These are phyloP conservation scores for Callopanchax toddi DNA, from an alignment of 2,113 vertebrate species.

Conservation along the genomic window DNA sequence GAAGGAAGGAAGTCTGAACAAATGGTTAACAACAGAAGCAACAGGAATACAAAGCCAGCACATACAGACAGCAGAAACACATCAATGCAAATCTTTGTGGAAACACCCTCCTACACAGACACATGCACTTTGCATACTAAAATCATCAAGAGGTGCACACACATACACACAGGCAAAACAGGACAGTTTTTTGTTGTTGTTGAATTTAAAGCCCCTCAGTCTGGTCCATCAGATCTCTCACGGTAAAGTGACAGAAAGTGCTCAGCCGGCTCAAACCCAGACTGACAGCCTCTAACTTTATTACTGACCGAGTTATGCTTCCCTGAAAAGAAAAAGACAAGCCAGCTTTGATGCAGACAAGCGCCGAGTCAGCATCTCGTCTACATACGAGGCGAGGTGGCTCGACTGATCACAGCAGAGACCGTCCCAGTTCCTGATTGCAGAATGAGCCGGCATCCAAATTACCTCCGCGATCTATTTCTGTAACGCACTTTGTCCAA, in stretches of 20 bases:
- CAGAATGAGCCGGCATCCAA: constrained; percentile 61
- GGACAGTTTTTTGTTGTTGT: constrained; percentile 32
- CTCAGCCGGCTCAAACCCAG: constrained; percentile 68
- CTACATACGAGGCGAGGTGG: constrained; percentile 55
- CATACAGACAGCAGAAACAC: constrained; percentile 18
- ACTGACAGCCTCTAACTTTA: constrained; percentile 77
- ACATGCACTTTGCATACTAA: constrained; percentile 34
- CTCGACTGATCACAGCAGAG: constrained; percentile 65
- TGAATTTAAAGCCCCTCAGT: constrained; percentile 59
- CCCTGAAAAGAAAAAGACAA: constrained; percentile 54
- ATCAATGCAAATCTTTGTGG: constrained; percentile 42
- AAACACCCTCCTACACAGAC: constrained; percentile 25
- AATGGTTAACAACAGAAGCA: constrained; percentile 24
- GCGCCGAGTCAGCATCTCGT: constrained; percentile 68
- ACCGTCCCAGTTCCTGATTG: constrained; percentile 50
- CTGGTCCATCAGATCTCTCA: constrained; percentile 62
- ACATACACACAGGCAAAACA: constrained; percentile 16
- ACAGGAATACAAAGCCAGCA: constrained; percentile 28
- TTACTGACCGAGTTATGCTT: constrained; percentile 76
- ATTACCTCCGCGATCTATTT: constrained; percentile 67
- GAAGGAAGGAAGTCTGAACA: constrained; percentile 37
- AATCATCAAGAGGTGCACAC: constrained; percentile 44
- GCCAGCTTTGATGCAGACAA: constrained; percentile 64
- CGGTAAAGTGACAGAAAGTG: constrained; percentile 64
- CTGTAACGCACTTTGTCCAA: constrained; percentile 49